Base-by-base conservation (phyloP, 2,888 invertebrate species). In the Leptura quadrifasciata region DNA sequence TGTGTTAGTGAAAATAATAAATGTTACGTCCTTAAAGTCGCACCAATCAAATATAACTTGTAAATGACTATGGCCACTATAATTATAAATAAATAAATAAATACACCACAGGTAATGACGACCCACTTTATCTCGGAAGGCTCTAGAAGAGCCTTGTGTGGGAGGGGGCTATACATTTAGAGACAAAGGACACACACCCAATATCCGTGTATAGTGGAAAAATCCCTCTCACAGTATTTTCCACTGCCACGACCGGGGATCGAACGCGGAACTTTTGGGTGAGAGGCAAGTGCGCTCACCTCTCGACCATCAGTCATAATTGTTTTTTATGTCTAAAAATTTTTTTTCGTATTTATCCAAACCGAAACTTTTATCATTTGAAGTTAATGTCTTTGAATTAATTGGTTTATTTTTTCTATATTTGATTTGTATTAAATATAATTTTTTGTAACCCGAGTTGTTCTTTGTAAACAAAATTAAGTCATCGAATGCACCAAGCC, bases 401-500 rank as follows among this genome's bases (percentile, higher is more conserved):
- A 60, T 60, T 15, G 12, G 24, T 27, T 27, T n/a, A 60, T 63
- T 63, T 0, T 35, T 6, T 18, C 10, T 63, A 39, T 35, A 9
- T 12, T 63, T 63, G 1, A 63, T 18, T 35, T 63, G 63, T 1
- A 63, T 18, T 17, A 31, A 31, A 18, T 35, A 63, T 17, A 63
- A 6, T 35, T 63, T 31, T n/a, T 18, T 35, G 17, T 4, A 6
- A 10, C 35, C 35, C 8, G 17, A 31, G 2, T 2, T 18, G 2
- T 18, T 18, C 18, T 63, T 17, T 2, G 31, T 17, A 35, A 35
- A 63, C 9, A 63, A 10, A 18, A 63, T 39, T 18, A 63, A 8
- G 39, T 63, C 63, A 10, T 63, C 63, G 12, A 63, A 63, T 9
- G 31, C 63, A 18, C 63, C 63, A 8, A 63, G 8, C 1, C 35